Evolutionary conservation across 1,140 invertebrate species (phyloP).

Genomic region (silkworm (Bombyx mori)): DNA sequence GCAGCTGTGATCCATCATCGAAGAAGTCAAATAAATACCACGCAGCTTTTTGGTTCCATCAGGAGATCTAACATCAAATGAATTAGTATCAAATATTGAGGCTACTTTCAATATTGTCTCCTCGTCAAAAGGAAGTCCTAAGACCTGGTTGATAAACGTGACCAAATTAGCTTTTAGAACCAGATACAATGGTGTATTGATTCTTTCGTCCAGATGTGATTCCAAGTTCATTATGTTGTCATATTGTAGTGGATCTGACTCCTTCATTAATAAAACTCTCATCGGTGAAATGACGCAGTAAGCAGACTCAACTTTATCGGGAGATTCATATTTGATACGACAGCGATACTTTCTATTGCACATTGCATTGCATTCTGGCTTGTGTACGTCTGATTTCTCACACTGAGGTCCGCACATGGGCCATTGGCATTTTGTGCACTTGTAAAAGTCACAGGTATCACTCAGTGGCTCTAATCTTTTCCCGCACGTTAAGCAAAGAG

Average conservation of each 20-base stretch:
- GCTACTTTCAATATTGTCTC: constrained; percentile 76
- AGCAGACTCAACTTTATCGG: constrained; percentile 68
- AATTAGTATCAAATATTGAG: constrained; percentile 78
- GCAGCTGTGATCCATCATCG: constrained; percentile 78
- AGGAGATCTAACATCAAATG: constrained; percentile 73
- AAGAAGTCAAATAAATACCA: constrained; percentile 74
- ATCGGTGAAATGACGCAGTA: constrained; percentile 77
- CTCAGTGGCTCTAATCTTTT: constrained; percentile 58
- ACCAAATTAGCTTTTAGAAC: constrained; percentile 74
- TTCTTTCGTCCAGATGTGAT: constrained; percentile 74
- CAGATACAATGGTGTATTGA: constrained; percentile 72
- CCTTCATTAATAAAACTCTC: constrained; percentile 74
- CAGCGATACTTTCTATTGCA: constrained; percentile 68
- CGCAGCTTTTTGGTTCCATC: constrained; percentile 62
- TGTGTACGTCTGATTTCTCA: constrained; percentile 64
- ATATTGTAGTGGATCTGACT: constrained; percentile 70
- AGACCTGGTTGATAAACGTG: constrained; percentile 73
- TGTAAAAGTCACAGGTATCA: constrained; percentile 63
- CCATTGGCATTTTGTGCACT: constrained; percentile 77
- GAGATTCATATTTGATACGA: constrained; percentile 63
- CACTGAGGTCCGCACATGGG: constrained; percentile 72
- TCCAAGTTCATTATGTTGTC: constrained; percentile 71
- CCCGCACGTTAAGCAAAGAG: constrained; percentile 76
- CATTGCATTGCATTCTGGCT: constrained; percentile 73
- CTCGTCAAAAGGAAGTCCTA: constrained; percentile 70